Evolutionary conservation across 1,140 invertebrate species (phyloP), one percentile per base, ranked within the genome.

Genomic region (Lordiphosa clarofinis): DNA sequence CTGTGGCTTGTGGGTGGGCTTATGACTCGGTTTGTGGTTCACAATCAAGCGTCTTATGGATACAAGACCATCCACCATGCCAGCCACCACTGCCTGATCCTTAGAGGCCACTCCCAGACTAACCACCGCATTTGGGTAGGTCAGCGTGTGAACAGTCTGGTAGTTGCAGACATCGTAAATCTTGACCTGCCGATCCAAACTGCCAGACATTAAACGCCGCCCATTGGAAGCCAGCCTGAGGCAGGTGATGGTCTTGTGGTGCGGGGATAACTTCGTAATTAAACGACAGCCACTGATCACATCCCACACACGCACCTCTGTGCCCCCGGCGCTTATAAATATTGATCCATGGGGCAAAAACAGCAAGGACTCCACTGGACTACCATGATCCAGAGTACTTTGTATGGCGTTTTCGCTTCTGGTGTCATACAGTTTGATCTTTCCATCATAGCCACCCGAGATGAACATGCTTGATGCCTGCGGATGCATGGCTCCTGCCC

Each of bases 191-290:
- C 95, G 92, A 87, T 99, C 98, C 39, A 99, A 90, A 2, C 96
- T 97, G 4, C 94, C 96, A 6, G 97, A 98, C 62, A 99, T 84
- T 33, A 99, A 90, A 73, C 95, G 92, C 55, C 93, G 94, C 21
- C 94, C 94, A 86, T 96, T 93, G 13, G 93, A 95, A 13, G 94
- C 94, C 53, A 97, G 91, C 67, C 92, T 90, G 13, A 98, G 74
- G 67, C 94, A 94, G 2, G 96, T 98, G 1, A 99, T 93, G 1
- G 97, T 98, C 91, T 99, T 99, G 87, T 99, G 96, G 89, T 99
- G 94, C 86, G 96, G 93, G 37, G 93, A 93, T 73, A 97, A 91
- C 88, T 92, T 93, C 9, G 94, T 93, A 7, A 98, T 87, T 52
- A 98, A 89, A 88, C 94, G 94, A 5, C 97, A 96, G 49, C 95